phyloP scores from a whole-genome alignment of 2,888 invertebrate species.

The Crepidodera aurea region DNA sequence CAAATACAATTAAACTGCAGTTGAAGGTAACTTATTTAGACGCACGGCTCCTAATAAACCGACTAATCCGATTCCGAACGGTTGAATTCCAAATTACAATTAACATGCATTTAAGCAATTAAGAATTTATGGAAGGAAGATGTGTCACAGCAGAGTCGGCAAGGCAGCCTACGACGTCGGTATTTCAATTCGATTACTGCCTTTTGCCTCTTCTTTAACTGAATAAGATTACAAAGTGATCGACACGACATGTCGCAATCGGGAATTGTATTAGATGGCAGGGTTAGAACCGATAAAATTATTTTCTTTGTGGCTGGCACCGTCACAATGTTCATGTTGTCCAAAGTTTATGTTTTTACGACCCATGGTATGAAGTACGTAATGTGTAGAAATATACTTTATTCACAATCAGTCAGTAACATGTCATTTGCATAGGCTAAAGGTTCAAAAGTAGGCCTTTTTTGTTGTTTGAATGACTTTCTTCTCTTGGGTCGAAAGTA shows the following conservation, averaged over 20 bases:
- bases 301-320: no score
- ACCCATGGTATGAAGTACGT: no score
- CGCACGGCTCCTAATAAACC: conserved; percentile 41
- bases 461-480: no score
- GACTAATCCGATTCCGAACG: conserved; percentile 41
- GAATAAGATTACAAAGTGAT: not conserved
- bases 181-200: conserved; percentile 9
- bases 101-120: conserved; percentile 43
- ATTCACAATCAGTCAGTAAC: no score
- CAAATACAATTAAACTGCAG: conserved; percentile 45
- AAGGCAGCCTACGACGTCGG: conserved; percentile 1
- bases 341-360: no score
- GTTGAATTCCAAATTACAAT: conserved; percentile 44
- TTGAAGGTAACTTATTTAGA: conserved; percentile 43
- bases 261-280: not conserved
- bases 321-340: no score
- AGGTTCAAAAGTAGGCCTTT: no score
- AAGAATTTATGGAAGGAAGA: conserved; percentile 26
- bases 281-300: not conserved
- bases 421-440: no score
- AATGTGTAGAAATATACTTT: no score
- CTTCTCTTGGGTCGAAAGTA: no score
- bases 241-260: not conserved
- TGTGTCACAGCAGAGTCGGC: not conserved
- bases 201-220: conserved; percentile 1